Percentiles rank a stretch among this genome's conserved stretches.
These are phyloP conservation scores for Pachycephala philippinensis DNA, from an alignment of 2,113 vertebrate species.

Conservation along the genomic window DNA sequence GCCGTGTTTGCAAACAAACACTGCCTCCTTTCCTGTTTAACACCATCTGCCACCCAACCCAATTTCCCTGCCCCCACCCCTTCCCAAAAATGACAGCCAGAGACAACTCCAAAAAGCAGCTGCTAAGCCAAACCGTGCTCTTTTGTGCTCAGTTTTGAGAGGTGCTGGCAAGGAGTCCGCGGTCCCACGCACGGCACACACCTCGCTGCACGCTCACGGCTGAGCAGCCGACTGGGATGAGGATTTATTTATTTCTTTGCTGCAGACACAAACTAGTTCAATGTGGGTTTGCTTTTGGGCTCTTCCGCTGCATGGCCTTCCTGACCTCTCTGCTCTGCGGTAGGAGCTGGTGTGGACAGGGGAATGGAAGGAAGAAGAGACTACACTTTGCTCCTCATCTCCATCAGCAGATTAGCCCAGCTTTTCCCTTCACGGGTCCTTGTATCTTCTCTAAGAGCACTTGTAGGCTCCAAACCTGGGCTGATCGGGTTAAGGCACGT, in stretches of 20 bases:
- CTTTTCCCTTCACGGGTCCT: background rate
- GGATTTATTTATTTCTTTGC: background rate
- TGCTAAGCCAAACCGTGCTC: background rate
- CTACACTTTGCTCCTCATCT: background rate
- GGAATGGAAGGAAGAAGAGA: background rate
- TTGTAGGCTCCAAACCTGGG: background rate
- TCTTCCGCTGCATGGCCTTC: background rate
- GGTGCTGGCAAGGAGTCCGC: background rate
- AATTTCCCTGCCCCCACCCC: conserved; percentile 35
- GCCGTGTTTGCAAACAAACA: conserved; percentile 62
- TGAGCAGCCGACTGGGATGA: background rate
- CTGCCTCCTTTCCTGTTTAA: conserved; percentile 60
- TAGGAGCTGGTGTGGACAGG: background rate
- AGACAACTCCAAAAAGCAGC: conserved; percentile 48
- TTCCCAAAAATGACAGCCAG: conserved; percentile 52
- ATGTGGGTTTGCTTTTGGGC: background rate
- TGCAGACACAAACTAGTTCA: background rate
- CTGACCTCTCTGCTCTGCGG: background rate
- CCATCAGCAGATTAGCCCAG: background rate
- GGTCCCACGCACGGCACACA: background rate
- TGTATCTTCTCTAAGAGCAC: background rate
- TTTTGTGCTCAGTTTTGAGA: background rate
- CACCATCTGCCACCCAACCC: conserved; percentile 59
- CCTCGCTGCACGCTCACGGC: background rate
- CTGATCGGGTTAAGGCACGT: background rate